A percentile compares a stretch with the other conserved stretches of the same genome.
phyloP scores from a whole-genome alignment of 1,140 invertebrate species.

The Drosophila guanche region DNA sequence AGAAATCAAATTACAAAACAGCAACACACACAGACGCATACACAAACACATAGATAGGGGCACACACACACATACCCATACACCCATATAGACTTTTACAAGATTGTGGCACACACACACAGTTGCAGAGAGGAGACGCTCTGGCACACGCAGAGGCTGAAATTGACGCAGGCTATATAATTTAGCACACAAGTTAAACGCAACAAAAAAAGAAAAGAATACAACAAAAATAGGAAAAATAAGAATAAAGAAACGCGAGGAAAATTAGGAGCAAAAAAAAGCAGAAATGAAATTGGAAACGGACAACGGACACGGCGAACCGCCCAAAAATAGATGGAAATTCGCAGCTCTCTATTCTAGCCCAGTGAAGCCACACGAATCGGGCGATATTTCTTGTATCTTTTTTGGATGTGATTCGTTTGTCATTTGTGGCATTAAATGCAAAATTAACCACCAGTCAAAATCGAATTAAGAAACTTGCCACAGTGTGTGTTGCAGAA shows the following conservation, averaged over 20 bases:
- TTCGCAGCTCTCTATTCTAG: no score
- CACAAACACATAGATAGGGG: constrained; percentile 28
- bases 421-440: neutral
- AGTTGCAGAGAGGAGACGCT: constrained; percentile 12
- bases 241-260: neutral
- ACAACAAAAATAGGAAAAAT: constrained; percentile 34
- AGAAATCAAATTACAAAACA: constrained; percentile 82
- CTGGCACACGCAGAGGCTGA: constrained; percentile 49
- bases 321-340: no score
- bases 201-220: constrained; percentile 32
- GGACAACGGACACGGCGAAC: no score
- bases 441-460: constrained; percentile 10
- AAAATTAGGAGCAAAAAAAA: constrained; percentile 23
- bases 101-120: constrained; percentile 21
- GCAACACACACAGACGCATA: constrained; percentile 49
- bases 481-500: constrained; percentile 11
- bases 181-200: constrained; percentile 76
- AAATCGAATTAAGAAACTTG: constrained; percentile 53
- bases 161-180: constrained; percentile 69
- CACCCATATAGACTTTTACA: constrained; percentile 26
- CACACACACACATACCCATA: constrained; percentile 32
- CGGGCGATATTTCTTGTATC: no score
- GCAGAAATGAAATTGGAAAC: constrained; percentile 9
- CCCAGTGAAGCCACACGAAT: no score
- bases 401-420: no score